Conservation (phyloP, 2,797 vertebrate species). For the Odontamblyopus lacepedii region DNA sequence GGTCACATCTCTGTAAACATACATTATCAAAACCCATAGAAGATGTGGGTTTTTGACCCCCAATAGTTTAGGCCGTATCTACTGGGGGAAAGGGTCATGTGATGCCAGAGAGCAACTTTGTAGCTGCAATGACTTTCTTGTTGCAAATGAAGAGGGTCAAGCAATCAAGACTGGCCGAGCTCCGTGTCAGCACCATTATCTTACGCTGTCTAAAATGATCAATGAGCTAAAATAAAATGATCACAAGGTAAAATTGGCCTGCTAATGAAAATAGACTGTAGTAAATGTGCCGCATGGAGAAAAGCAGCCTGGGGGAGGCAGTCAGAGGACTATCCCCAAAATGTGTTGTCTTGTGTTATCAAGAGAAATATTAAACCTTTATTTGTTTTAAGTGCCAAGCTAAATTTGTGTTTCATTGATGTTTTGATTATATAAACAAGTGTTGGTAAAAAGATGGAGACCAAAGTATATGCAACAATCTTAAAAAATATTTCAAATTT, state of each 20-base stretch:
- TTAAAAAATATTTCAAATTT: constrained; percentile 33
- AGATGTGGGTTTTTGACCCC: constrained; percentile 87
- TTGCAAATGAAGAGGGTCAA: constrained; percentile 93
- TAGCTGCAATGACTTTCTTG: constrained; percentile 81
- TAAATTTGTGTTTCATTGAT: background rate
- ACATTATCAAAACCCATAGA: constrained; percentile 99
- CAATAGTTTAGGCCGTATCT: constrained; percentile 80
- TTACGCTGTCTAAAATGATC: constrained; percentile 89
- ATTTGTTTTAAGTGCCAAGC: background rate
- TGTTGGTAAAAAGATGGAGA: background rate
- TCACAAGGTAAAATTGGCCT: constrained; percentile 90
- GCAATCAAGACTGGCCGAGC: constrained; percentile 86
- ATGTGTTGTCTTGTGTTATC: constrained; percentile 38
- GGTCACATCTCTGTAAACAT: constrained; percentile 99
- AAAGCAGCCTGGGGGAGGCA: constrained; percentile 61
- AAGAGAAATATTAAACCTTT: background rate
- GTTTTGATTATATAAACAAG: no score
- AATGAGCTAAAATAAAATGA: constrained; percentile 90
- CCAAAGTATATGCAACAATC: background rate
- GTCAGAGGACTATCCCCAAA: constrained; percentile 54
- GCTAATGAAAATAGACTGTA: constrained; percentile 92
- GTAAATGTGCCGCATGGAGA: constrained; percentile 76
- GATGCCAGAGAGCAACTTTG: constrained; percentile 64
- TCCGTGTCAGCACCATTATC: constrained; percentile 86
- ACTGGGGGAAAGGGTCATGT: constrained; percentile 69